Evolutionary conservation across 2,888 invertebrate species (phyloP).

Genomic region (Alsophila aescularia): DNA sequence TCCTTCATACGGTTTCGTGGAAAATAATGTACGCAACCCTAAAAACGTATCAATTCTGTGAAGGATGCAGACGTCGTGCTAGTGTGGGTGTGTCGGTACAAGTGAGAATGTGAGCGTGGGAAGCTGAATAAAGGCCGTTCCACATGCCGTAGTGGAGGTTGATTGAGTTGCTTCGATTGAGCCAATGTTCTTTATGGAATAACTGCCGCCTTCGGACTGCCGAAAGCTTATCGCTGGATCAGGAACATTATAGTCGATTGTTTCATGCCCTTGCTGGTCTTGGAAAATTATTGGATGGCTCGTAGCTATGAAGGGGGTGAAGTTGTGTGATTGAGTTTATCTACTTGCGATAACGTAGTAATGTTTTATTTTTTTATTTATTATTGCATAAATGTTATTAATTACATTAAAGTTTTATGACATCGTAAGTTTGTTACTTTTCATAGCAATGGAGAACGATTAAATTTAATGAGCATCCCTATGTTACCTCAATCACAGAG

Average conservation of each 20-base stretch:
- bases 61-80: slow-evolving; percentile 45
- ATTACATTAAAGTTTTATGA: no score
- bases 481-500: no score
- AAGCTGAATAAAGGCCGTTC: slow-evolving; percentile 68
- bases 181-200: slow-evolving; percentile 42
- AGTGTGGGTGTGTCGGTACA: slow-evolving; percentile 42
- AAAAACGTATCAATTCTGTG: slow-evolving; percentile 55
- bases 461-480: no score
- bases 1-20: slow-evolving; percentile 27
- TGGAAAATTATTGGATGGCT: slow-evolving; percentile 16
- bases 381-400: no score
- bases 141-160: slow-evolving; percentile 44
- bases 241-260: slow-evolving; percentile 41
- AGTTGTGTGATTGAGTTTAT: no score
- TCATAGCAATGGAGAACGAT: no score
- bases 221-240: slow-evolving; percentile 40
- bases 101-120: slow-evolving; percentile 58
- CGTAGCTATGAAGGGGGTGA: neutral
- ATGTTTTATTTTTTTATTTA: no score
- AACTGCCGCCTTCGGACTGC: slow-evolving; percentile 29
- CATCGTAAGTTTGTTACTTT: no score
- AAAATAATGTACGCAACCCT: slow-evolving; percentile 29
- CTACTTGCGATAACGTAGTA: no score
- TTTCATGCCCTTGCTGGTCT: slow-evolving; percentile 21
- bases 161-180: slow-evolving; percentile 48